Evolutionary conservation across 2,113 vertebrate genomes (phyloP).

Genomic region (Eclectus roratus): DNA sequence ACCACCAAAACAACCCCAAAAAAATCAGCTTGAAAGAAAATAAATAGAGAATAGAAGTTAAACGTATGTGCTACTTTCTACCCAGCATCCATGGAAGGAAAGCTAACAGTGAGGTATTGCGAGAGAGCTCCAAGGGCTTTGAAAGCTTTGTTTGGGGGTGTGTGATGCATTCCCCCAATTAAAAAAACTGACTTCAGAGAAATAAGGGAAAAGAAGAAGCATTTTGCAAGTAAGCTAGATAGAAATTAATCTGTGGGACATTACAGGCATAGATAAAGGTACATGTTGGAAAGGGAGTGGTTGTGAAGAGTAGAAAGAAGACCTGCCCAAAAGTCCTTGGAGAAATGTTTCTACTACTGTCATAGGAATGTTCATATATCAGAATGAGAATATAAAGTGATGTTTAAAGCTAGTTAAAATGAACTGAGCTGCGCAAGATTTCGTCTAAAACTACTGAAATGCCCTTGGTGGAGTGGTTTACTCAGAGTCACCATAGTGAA

Average conservation of each 20-base stretch:
- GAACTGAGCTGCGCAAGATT: neutral
- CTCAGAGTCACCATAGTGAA: neutral
- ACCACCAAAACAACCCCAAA: neutral
- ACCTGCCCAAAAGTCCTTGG: neutral
- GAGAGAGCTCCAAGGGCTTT: neutral
- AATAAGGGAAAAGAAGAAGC: neutral
- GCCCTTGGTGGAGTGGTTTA: neutral
- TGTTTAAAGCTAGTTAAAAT: neutral
- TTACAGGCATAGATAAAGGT: neutral
- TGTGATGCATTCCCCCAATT: neutral
- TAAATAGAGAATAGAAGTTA: neutral
- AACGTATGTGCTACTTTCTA: neutral
- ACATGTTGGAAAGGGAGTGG: neutral
- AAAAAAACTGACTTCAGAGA: neutral
- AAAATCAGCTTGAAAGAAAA: neutral
- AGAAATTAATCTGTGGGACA: neutral
- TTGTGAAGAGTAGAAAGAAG: neutral
- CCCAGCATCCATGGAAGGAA: neutral
- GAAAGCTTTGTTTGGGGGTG: neutral
- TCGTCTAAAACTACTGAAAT: neutral
- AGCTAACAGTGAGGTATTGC: neutral
- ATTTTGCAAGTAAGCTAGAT: neutral
- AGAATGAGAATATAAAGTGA: neutral
- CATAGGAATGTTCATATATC: neutral
- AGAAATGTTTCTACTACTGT: neutral